phyloP scores from a whole-genome alignment of 2,888 invertebrate species.

The Rhopalosiphum nymphaeae region DNA sequence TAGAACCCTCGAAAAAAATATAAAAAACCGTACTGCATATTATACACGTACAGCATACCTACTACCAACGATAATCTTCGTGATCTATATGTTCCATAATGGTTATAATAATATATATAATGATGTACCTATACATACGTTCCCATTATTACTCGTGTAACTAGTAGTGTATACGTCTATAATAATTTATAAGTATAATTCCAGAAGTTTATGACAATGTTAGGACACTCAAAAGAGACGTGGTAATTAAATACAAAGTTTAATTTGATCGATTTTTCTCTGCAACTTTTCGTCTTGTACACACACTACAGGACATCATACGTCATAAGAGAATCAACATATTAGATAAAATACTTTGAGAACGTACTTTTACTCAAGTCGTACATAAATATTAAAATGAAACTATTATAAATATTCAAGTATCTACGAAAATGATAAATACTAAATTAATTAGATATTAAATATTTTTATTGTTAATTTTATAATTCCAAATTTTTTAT shows the following conservation, averaged over 20 bases:
- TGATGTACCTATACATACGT: background rate
- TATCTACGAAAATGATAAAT: background rate
- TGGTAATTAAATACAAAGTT: background rate
- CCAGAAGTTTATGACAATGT: background rate
- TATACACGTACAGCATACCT: background rate
- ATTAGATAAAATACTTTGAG: background rate
- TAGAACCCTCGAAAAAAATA: conserved; percentile 47
- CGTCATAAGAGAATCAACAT: background rate
- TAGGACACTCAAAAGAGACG: background rate
- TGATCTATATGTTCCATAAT: conserved; percentile 26
- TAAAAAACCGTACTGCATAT: background rate
- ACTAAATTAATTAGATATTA: background rate
- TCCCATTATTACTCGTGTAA: background rate
- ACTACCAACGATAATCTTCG: conserved; percentile 20
- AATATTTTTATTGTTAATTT: background rate
- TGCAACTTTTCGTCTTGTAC: background rate
- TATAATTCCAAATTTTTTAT: background rate
- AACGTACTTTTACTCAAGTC: no score
- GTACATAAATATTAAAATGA: background rate
- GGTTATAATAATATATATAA: background rate
- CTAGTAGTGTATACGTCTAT: background rate
- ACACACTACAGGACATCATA: background rate
- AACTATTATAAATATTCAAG: background rate
- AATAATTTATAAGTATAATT: background rate
- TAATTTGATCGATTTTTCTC: background rate